Conservation (phyloP, 1,140 invertebrate species). For the Periplaneta americana region DNA sequence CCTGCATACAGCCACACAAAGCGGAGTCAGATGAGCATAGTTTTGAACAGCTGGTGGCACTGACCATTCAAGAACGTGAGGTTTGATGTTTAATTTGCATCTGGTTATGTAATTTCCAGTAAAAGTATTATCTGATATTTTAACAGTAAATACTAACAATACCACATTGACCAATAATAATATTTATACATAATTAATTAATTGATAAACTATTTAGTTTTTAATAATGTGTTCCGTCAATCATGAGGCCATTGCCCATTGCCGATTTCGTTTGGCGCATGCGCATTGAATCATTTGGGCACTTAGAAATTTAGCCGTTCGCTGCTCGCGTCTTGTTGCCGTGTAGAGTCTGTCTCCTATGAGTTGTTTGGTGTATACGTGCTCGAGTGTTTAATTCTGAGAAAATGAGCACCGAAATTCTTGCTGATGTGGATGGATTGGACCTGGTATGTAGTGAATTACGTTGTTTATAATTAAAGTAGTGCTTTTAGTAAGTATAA, state of each 20-base stretch:
- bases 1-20: too few species aligned
- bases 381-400: background rate
- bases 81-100: too few species aligned
- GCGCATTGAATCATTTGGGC: background rate
- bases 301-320: background rate
- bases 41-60: too few species aligned
- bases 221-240: background rate
- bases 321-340: background rate
- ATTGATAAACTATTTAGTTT: too few species aligned
- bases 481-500: background rate
- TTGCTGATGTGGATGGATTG: background rate
- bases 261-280: background rate
- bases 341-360: background rate
- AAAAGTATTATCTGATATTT: too few species aligned
- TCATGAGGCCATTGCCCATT: background rate
- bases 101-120: too few species aligned
- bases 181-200: too few species aligned
- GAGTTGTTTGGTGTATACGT: background rate
- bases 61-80: too few species aligned
- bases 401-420: background rate
- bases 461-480: background rate
- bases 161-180: too few species aligned
- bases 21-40: too few species aligned
- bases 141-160: too few species aligned
- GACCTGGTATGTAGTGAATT: background rate